Conservation (phyloP, 2,888 invertebrate genomes). For the Spatulosminthurus flaviceps region DNA sequence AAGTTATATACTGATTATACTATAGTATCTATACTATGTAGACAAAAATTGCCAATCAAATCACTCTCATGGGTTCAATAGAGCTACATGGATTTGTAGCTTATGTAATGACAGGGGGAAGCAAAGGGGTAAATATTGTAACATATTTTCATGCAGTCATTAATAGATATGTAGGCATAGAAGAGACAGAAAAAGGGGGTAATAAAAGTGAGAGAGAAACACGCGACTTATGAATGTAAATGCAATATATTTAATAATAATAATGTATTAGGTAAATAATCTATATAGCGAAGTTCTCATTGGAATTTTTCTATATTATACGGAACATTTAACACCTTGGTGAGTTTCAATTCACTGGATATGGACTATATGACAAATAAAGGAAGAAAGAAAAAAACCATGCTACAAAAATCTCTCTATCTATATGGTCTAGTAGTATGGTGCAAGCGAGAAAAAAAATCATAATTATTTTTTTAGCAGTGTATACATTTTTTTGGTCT, state of each 20-base stretch:
- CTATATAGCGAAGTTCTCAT: not conserved
- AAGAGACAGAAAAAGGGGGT: not conserved
- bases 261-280: conserved; percentile 4
- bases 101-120: conserved; percentile 2
- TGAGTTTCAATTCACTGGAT: no score
- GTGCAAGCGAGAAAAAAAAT: no score
- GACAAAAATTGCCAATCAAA: not conserved
- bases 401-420: no score
- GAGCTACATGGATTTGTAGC: not conserved
- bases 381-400: no score
- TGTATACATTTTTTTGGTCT: no score
- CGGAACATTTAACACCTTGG: no score
- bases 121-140: not conserved
- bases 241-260: not conserved
- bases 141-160: no score
- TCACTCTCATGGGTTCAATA: not conserved
- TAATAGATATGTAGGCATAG: no score
- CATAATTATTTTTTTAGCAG: no score
- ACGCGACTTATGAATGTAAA: not conserved
- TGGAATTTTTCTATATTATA: not conserved
- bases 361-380: no score
- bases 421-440: no score
- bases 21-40: no score
- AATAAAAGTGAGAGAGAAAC: not conserved
- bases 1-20: not conserved